Conservation (phyloP, 2,797 vertebrate species). For the Pampus argenteus region DNA sequence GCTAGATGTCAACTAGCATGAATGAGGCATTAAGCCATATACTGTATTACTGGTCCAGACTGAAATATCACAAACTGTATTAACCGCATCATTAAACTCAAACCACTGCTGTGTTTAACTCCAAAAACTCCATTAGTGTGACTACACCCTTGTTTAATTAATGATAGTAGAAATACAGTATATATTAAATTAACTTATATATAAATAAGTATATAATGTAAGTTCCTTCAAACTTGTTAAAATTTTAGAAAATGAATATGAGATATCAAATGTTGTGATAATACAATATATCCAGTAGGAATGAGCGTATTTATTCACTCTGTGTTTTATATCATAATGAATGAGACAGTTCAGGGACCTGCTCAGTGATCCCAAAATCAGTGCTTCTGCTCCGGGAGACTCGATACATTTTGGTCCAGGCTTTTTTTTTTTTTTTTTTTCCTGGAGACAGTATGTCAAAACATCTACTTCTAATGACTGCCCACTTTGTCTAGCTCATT, state of each 20-base stretch:
- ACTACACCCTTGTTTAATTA: background rate
- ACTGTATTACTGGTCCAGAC: too few species aligned
- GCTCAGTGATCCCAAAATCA: slow-evolving; percentile 24
- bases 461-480: slow-evolving; percentile 67
- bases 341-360: slow-evolving; percentile 26
- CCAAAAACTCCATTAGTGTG: background rate
- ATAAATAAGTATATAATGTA: too few species aligned
- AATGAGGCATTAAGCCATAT: background rate
- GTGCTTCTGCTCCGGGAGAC: slow-evolving; percentile 31
- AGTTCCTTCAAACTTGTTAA: too few species aligned
- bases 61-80: too few species aligned
- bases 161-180: background rate
- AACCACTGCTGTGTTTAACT: background rate
- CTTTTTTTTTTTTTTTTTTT: too few species aligned
- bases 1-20: background rate
- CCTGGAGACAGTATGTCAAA: slow-evolving; percentile 66
- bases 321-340: slow-evolving; percentile 36
- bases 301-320: background rate
- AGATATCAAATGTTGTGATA: background rate
- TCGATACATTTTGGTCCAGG: slow-evolving; percentile 42
- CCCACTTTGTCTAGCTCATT: slow-evolving; percentile 62
- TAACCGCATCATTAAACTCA: background rate
- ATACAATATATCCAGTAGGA: slow-evolving; percentile 1
- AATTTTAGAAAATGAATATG: background rate
- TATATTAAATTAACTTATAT: too few species aligned